Evolutionary conservation across 2,113 vertebrate species (phyloP).

Genomic region (Prunella fulvescens): DNA sequence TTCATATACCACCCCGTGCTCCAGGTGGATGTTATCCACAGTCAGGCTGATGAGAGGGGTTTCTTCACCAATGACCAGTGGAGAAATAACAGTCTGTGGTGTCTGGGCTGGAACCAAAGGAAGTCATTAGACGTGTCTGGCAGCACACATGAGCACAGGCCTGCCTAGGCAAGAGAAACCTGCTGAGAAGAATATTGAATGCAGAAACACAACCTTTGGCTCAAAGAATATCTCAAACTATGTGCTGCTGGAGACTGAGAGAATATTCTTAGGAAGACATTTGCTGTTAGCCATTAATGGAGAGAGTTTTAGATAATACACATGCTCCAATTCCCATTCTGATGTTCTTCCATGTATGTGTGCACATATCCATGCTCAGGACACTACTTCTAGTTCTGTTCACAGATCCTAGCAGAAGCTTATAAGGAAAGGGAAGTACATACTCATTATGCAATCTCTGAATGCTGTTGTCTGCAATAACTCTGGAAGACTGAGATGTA

Average conservation of each 20-base stretch:
- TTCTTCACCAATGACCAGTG: conserved; percentile 60
- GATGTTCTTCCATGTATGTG: neutral
- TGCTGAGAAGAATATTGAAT: neutral
- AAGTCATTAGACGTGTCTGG: neutral
- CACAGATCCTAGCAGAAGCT: neutral
- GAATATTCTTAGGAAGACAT: neutral
- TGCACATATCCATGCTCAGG: neutral
- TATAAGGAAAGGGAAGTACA: neutral
- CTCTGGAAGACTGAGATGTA: neutral
- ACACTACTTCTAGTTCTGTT: neutral
- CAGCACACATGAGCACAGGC: neutral
- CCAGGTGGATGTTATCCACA: conserved; percentile 91
- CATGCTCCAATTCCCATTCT: neutral
- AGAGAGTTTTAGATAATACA: neutral
- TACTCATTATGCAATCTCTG: neutral
- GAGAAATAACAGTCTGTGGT: conserved; percentile 33
- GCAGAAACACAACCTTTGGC: neutral
- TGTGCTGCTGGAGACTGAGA: neutral
- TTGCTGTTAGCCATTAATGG: neutral
- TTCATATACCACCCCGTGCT: conserved; percentile 93
- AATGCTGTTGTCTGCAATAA: neutral
- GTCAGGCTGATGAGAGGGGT: conserved; percentile 84
- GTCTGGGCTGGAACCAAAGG: conserved; percentile 55
- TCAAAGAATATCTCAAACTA: neutral
- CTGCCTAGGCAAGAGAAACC: neutral